A percentile compares a stretch with the other conserved stretches of the same genome.
Conservation (phyloP, 2,113 vertebrate genomes). For the Notiomystis cincta region DNA sequence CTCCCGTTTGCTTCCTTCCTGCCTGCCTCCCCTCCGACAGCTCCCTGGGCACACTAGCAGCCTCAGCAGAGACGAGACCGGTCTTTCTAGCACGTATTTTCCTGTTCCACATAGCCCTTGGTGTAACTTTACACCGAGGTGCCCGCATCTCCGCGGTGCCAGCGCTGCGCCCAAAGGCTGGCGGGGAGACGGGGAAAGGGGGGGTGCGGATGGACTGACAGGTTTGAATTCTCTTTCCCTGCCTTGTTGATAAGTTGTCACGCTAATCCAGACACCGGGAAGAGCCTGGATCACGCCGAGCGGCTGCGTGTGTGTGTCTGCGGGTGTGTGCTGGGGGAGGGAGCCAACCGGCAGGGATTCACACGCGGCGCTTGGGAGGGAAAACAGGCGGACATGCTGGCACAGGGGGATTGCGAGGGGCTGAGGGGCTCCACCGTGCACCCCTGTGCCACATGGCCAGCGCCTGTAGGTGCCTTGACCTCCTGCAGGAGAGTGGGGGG, state of each 20-base stretch:
- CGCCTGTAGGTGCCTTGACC: neutral
- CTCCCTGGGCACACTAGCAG: conserved; percentile 49
- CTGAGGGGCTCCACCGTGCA: neutral
- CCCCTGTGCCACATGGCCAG: neutral
- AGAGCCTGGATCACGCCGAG: conserved; percentile 69
- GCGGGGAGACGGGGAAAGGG: neutral
- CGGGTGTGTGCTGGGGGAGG: conserved; percentile 24
- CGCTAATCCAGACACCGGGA: conserved; percentile 71
- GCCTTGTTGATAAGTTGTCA: conserved; percentile 75
- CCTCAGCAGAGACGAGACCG: conserved; percentile 42
- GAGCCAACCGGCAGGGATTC: neutral
- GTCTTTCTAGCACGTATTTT: conserved; percentile 57
- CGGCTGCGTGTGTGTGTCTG: conserved; percentile 2
- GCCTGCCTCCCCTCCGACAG: conserved; percentile 18
- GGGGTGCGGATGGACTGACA: conserved; percentile 60
- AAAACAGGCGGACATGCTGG: neutral
- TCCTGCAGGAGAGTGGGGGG: neutral
- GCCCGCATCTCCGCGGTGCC: conserved; percentile 17
- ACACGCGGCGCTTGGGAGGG: neutral
- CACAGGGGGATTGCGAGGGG: neutral
- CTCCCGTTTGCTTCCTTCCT: conserved; percentile 54
- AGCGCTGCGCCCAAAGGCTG: conserved; percentile 27
- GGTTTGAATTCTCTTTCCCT: conserved; percentile 73
- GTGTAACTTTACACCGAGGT: conserved; percentile 50
- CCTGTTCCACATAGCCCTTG: conserved; percentile 41